Conservation (phyloP, 2,113 vertebrate species). For the Drymodes brunneopygia region DNA sequence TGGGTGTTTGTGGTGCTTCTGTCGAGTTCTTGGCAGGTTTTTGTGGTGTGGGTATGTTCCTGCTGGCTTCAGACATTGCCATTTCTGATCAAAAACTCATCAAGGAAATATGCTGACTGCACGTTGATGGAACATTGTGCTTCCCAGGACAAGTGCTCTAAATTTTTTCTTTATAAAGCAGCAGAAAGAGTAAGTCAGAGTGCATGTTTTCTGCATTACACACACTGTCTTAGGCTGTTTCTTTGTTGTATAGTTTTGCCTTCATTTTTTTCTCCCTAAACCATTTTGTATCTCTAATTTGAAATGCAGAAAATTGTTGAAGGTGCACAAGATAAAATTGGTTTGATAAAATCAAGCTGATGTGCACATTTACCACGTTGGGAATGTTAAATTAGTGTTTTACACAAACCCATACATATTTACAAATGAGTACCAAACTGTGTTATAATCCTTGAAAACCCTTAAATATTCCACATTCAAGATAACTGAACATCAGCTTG, state of each 20-base stretch:
- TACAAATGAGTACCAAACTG: constrained; percentile 62
- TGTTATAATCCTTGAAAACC: constrained; percentile 57
- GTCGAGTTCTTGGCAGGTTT: background rate
- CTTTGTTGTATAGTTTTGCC: background rate
- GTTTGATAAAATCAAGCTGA: constrained; percentile 57
- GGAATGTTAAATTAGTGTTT: constrained; percentile 64
- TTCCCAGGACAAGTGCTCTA: background rate
- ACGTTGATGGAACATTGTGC: background rate
- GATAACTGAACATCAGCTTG: constrained; percentile 18
- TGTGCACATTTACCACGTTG: constrained; percentile 27
- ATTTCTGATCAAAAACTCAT: background rate
- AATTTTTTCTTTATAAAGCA: background rate
- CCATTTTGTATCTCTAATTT: background rate
- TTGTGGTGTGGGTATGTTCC: background rate
- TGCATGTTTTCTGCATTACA: background rate
- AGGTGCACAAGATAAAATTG: constrained; percentile 31
- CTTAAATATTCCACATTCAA: constrained; percentile 51
- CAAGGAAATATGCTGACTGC: background rate
- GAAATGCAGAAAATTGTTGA: constrained; percentile 22
- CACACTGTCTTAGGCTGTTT: background rate
- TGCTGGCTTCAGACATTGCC: background rate
- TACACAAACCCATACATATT: constrained; percentile 52
- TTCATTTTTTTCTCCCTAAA: background rate
- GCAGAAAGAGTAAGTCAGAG: background rate
- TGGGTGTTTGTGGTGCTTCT: background rate